Base-by-base conservation (phyloP, 2,888 invertebrate species). In the Melolontha melolontha region DNA sequence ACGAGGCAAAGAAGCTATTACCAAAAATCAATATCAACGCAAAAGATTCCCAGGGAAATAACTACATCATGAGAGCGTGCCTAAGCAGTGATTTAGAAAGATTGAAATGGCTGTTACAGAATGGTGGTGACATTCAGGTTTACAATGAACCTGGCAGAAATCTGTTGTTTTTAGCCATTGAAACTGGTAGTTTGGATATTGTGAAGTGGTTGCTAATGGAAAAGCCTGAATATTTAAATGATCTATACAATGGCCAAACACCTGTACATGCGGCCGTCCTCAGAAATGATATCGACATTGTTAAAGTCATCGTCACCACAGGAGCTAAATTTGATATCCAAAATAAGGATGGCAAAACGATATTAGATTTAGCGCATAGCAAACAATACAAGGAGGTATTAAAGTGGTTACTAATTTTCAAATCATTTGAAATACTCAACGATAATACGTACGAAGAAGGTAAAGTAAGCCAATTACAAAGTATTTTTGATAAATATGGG, bases 391-490 rank as follows among this genome's bases (percentile, higher is more conserved):
- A 62, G 16, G 27, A 39, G 1, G 47, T 62, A n/a, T 11, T 62
- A 5, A 47, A 47, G 16, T 62, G 59, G 59, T 16, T 62, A 1
- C 12, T 62, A 14, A 34, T 34, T 10, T 7, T 44, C 10, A 62
- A 62, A 16, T 47, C 59, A 1, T 62, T 62, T 6, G 47, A 62
- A 16, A 62, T 62, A 34, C 34, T 62, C 2, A 34, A 62, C 11
- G 47, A 29, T 14, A 29, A 16, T 34, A 39, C 44, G 1, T 62
- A 62, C n/a, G 59, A 62, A 34, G 59, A 62, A 16, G 47, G 47
- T 6, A 62, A 62, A 29, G 39, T 62, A 5, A n/a, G 6, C n/a
- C n/a, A 29, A 47, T 16, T 62, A 12, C 29, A 47, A 47, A 47
- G 39, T 14, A 29, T 29, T 14, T 62, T 62, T 29, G 16, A 47